Evolutionary conservation across 2,888 invertebrate genomes (phyloP).

Genomic region (Melipona bicolor): DNA sequence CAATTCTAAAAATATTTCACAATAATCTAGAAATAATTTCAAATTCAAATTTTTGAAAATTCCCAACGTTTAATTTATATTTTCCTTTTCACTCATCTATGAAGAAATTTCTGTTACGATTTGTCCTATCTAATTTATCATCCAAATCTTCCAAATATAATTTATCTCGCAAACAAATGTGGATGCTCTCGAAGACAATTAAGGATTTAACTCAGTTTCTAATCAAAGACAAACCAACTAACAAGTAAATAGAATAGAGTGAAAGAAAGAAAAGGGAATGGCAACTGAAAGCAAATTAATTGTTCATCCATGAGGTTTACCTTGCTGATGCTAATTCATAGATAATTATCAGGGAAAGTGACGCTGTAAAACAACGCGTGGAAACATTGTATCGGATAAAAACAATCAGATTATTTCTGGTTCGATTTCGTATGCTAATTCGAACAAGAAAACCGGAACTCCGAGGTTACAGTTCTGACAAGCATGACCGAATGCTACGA

Average conservation of each 20-base stretch:
- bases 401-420: conserved; percentile 30
- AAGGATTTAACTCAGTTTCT: conserved; percentile 27
- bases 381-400: conserved; percentile 3
- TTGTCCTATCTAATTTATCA: no score
- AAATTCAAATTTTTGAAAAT: no score
- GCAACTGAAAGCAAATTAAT: conserved; percentile 43
- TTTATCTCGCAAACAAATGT: no score
- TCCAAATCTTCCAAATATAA: no score
- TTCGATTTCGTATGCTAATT: conserved; percentile 54
- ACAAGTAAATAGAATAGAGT: conserved; percentile 16
- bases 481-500: conserved; percentile 29
- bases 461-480: conserved; percentile 11
- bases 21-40: no score
- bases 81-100: no score
- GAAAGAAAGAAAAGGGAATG: conserved; percentile 7
- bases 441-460: conserved; percentile 47
- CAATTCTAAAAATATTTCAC: neutral
- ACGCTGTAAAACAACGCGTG: conserved; percentile 11
- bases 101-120: no score
- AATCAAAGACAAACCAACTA: conserved; percentile 25
- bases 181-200: neutral
- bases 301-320: conserved; percentile 36
- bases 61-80: no score
- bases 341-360: conserved; percentile 48
- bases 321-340: conserved; percentile 44